phyloP scores from a whole-genome alignment of 2,113 vertebrate genomes.

The Myotis davidii region DNA sequence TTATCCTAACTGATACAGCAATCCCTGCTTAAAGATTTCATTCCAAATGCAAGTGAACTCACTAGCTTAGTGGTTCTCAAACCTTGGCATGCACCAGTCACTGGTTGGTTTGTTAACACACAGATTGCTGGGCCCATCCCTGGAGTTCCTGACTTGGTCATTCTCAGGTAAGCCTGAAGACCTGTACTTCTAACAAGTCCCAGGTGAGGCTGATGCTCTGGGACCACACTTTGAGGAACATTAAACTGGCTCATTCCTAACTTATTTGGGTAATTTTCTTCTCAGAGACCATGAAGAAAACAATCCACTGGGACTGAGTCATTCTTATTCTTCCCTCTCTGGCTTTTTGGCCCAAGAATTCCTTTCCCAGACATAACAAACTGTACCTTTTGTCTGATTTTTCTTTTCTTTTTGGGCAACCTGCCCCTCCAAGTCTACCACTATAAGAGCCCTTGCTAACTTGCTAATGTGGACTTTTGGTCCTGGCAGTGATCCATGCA shows the following conservation, averaged over 20 bases:
- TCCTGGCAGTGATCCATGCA: background rate
- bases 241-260: background rate
- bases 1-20: background rate
- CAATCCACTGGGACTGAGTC: background rate
- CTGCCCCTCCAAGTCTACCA: background rate
- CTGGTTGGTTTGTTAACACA: background rate
- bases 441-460: background rate
- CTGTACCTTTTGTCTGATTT: slow-evolving; percentile 6
- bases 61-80: background rate
- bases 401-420: background rate
- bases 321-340: slow-evolving; percentile 8
- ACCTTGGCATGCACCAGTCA: background rate
- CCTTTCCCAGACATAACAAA: background rate
- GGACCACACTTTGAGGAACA: background rate
- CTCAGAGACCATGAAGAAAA: background rate
- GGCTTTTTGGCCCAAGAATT: background rate
- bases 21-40: background rate
- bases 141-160: background rate
- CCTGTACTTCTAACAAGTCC: background rate
- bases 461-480: background rate
- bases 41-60: background rate
- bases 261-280: slow-evolving; percentile 1
- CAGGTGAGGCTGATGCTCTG: background rate
- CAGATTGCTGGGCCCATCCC: too few species aligned
- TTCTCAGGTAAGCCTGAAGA: background rate